These are phyloP conservation scores for Silurus meridionalis DNA, from an alignment of 2,113 vertebrate species.

Conservation along the genomic window DNA sequence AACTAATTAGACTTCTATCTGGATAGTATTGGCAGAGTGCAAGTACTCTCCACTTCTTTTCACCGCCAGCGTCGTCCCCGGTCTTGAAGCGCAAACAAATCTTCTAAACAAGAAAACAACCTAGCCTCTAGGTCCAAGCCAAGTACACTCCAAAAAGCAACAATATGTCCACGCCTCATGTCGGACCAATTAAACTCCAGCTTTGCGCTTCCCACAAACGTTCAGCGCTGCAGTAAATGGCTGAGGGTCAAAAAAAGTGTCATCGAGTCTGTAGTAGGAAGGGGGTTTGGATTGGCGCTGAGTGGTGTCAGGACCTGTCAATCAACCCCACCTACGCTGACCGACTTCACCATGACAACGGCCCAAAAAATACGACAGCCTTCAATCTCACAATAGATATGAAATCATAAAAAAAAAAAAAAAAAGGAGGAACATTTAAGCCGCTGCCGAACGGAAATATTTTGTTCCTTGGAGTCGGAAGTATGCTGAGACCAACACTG, in stretches of 20 bases:
- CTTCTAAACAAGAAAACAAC: conserved; percentile 36
- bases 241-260: conserved; percentile 16
- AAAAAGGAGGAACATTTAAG: conserved; percentile 48
- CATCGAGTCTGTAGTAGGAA: conserved; percentile 23
- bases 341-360: conserved; percentile 64
- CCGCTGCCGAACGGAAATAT: not conserved
- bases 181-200: conserved; percentile 30
- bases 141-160: conserved; percentile 16
- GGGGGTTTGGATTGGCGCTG: conserved; percentile 21
- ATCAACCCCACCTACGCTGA: conserved; percentile 58
- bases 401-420: conserved; percentile 52
- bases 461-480: conserved; percentile 14
- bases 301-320: conserved; percentile 60
- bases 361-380: conserved; percentile 55
- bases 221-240: not conserved
- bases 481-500: conserved; percentile 30
- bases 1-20: conserved; percentile 44
- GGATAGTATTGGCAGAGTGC: conserved; percentile 7
- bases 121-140: conserved; percentile 2
- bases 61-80: not conserved
- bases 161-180: not conserved
- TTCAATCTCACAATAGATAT: conserved; percentile 58
- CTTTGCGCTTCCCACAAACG: not conserved
- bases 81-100: conserved; percentile 24
- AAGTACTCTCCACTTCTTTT: conserved; percentile 22